Evolutionary conservation across 2,113 vertebrate genomes (phyloP).

Genomic region (Melanerpes aurifrons): DNA sequence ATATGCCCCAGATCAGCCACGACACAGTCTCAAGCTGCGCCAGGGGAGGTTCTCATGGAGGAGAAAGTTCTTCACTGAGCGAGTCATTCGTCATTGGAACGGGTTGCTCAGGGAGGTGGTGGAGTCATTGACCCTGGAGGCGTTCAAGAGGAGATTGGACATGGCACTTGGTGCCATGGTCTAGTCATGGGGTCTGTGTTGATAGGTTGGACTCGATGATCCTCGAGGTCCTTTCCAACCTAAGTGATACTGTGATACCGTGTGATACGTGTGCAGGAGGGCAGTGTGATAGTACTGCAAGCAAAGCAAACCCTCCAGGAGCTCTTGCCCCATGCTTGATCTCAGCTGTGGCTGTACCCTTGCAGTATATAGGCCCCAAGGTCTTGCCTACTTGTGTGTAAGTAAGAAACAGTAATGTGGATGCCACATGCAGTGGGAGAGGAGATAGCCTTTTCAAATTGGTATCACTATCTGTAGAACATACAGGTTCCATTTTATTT

Average conservation of each 20-base stretch:
- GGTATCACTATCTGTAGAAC: not conserved
- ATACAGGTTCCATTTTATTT: not conserved
- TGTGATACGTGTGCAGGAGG: rapidly evolving
- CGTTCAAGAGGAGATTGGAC: too few species aligned
- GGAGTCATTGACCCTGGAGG: too few species aligned
- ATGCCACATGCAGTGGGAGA: not conserved
- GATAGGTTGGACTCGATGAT: too few species aligned
- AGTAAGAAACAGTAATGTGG: not conserved
- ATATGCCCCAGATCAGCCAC: not conserved
- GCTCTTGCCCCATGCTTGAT: not conserved
- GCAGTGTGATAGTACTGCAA: rapidly evolving
- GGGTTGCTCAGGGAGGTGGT: too few species aligned
- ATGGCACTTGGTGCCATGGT: too few species aligned
- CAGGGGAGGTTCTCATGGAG: too few species aligned
- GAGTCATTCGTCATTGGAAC: too few species aligned
- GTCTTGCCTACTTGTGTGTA: not conserved
- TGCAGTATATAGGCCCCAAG: not conserved
- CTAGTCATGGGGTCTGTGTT: too few species aligned
- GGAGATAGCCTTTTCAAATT: not conserved
- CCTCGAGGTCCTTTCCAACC: too few species aligned
- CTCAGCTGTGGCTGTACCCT: not conserved
- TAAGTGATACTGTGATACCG: too few species aligned
- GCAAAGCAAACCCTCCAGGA: not conserved
- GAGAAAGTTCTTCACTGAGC: too few species aligned
- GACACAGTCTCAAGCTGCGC: too few species aligned